Evolutionary conservation across 1,140 invertebrate species (phyloP).

Genomic region (Papilio machaon): DNA sequence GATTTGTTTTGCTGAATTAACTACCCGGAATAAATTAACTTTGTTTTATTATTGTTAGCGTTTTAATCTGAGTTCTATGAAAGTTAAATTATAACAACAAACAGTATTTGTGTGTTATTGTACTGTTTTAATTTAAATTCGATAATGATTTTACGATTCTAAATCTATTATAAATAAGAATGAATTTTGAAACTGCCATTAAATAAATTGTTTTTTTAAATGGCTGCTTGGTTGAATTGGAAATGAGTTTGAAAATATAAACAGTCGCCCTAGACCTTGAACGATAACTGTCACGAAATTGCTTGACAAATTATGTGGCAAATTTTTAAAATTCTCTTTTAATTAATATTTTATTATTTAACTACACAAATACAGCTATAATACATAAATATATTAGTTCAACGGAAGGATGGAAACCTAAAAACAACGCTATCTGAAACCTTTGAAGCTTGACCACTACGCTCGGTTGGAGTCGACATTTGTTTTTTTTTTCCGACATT

Average conservation of each 20-base stretch:
- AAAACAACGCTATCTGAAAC: conserved; percentile 31
- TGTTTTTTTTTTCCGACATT: conserved; percentile 10
- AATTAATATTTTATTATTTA: not conserved
- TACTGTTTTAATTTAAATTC: not conserved
- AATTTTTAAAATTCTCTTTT: not conserved
- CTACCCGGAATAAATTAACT: conserved; percentile 26
- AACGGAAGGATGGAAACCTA: conserved; percentile 38
- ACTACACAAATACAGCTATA: not conserved
- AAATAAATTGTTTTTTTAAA: too few species aligned
- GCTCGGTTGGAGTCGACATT: conserved; percentile 30
- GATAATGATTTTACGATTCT: not conserved
- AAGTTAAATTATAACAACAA: conserved; percentile 8
- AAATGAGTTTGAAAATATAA: not conserved
- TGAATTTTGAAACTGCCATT: not conserved
- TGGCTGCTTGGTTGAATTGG: not conserved
- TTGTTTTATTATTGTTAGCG: not conserved
- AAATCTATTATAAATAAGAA: not conserved
- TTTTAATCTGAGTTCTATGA: not conserved
- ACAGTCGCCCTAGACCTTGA: not conserved
- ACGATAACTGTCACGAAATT: not conserved
- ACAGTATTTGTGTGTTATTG: not conserved
- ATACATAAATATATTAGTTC: not conserved
- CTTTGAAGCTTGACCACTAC: conserved; percentile 34
- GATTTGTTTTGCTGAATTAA: conserved; percentile 34
- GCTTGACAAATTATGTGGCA: not conserved